Base-by-base conservation (phyloP, 2,797 vertebrate genomes). In the Ambastaia sidthimunki region DNA sequence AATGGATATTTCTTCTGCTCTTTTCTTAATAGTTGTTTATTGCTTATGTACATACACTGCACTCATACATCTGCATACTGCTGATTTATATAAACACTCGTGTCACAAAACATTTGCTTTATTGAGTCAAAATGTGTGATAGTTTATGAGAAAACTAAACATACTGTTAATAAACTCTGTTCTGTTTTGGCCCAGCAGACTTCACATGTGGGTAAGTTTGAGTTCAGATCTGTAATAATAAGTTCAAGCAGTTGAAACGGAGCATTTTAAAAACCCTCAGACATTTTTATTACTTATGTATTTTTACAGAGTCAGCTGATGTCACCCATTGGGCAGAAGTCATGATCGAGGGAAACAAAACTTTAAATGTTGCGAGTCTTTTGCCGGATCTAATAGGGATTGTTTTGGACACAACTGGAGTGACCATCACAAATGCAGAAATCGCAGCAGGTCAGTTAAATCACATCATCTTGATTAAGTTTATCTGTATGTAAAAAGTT, bases 281-380 rank as follows among this genome's bases (percentile, higher is more conserved):
- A n/a, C 28, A 28, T 28, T 28, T 28, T 28, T 4, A 28, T 28
- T 28, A 37, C 4, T 37, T 37, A 48, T 48, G 3, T 12, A 47
- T 66, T 66, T 16, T 19, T 55, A 50, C 31, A 82, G 82, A 21
- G 21, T 83, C 82, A 4, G 1, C 44, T 15, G 55, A 71, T 10
- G 71, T 82, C 19, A 82, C 50, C 4, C 69, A 86, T 13, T 52
- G 75, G 57, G 84, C 77, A 78, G 86, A 87, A 44, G 15, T 87
- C 31, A 82, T 85, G 86, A 83, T 87, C 37, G 86, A 87, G 74
- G 86, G 86, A 0, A 87, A 87, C 60, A 74, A 81, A 34, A 82
- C 84, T 47, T 41, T 87, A 76, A 63, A 82, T 37, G 71, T 87
- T 18, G 41, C 78, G 2, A 7, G 76, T 66, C 37, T 81, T 59